Evolutionary conservation across 1,140 invertebrate genomes (phyloP), one percentile per base, ranked within the genome.

Genomic region (Chironomus striatipennis): DNA sequence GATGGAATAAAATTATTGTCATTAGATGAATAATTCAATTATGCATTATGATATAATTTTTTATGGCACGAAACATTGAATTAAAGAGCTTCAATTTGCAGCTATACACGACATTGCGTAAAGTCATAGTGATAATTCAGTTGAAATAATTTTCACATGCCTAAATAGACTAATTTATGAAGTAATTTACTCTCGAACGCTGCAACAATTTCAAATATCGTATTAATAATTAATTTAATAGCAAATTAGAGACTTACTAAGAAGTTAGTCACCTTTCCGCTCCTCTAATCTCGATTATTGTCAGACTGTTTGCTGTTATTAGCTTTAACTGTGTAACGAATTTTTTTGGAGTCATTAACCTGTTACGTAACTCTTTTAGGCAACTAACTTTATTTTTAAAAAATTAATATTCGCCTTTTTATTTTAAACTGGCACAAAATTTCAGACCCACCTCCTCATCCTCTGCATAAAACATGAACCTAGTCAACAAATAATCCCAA

Each of bases 211-310:
- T 34, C 5, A 34, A n/a, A 34, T 34, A 34, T 34, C n/a, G 47
- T n/a, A 57, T n/a, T 57, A 57, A 12, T 57, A 57, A 57, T 57
- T 57, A 57, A n/a, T 12, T 57, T 47, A 10, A n/a, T 15, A 15
- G 12, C 47, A 10, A 57, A 57, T 15, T 57, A 12, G 12, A 57
- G 12, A 34, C 5, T 34, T 34, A 34, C 47, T 57, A 57, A 34
- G 47, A 57, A n/a, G n/a, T 57, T 57, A 57, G 47, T 57, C 47
- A 57, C 47, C 47, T 57, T 57, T 57, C 47, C 47, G 47, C 47
- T 57, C 47, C 12, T 57, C 47, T 57, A 57, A 57, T 57, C 47
- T 57, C n/a, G 12, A 57, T 57, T 47, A 5, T 2, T 34, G 24
- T 34, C 24, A 34, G 24, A 34, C 24, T 34, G 24, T 34, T 34